Evolutionary conservation across 2,888 invertebrate species (phyloP), one percentile per base, ranked within the genome.

Genomic region (Lithophane semibrunnea): DNA sequence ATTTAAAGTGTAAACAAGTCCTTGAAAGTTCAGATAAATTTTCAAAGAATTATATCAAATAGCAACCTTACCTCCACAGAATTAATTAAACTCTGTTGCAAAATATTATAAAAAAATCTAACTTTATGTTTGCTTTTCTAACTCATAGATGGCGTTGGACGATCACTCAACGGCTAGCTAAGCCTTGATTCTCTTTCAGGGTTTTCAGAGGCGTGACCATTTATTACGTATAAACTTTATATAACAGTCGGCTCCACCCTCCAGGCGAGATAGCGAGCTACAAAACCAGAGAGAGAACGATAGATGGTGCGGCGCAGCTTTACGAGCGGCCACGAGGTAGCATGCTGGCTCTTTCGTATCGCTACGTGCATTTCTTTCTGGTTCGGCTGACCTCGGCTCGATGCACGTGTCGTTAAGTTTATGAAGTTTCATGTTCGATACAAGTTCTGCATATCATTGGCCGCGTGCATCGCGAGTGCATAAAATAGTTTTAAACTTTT

Each of bases 361-460:
- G n/a, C 52, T 66, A 60, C 9, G 0, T 52, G 21, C 64, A 12
- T 85, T 81, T 58, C 69, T 64, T 70, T 85, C 77, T 54, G 24
- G 37, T 37, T 77, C 83, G 72, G 61, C 42, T 65, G 71, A 74
- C 72, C 71, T 85, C 72, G 77, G 56, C 13, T 0, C 8, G 12
- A 42, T 66, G 85, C 85, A 84, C 85, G 85, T 85, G 83, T 73
- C 68, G 72, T 85, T 63, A 68, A 73, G 69, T 70, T 85, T 75
- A 64, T 77, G 52, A 88, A 88, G 82, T 88, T 88, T 86, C 52
- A 29, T 69, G 81, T 83, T 88, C 65, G 65, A 83, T 86, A 85
- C 44, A 81, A 83, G 69, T 83, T 88, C 54, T 77, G 78, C 71
- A 69, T 84, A 85, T 69, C 76, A 82, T 65, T 69, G 49, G 58